Conservation (phyloP, 2,888 invertebrate genomes). For the Lottia gigantea region DNA sequence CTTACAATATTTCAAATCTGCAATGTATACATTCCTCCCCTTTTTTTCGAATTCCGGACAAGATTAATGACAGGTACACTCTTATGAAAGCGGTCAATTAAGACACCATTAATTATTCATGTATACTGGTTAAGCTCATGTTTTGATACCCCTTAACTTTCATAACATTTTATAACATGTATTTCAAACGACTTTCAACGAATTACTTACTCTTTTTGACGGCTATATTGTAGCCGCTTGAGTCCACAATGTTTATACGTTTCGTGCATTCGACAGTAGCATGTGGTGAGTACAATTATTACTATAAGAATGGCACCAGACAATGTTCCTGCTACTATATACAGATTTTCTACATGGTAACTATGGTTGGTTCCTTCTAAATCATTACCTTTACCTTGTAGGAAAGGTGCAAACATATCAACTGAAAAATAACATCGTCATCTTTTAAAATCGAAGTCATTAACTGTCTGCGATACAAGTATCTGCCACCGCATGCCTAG, state of each 20-base stretch:
- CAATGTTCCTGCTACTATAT: slow-evolving; percentile 82
- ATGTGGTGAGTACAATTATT: slow-evolving; percentile 79
- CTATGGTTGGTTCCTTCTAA: slow-evolving; percentile 25
- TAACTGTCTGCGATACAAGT: no score
- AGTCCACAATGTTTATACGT: slow-evolving; percentile 66
- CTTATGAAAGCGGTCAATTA: no score
- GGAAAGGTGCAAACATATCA: slow-evolving; percentile 49
- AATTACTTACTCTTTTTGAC: slow-evolving; percentile 31
- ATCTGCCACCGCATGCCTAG: no score
- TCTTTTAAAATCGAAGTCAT: no score
- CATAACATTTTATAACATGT: background rate
- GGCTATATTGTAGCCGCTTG: slow-evolving; percentile 25
- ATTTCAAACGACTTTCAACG: background rate
- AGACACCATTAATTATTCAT: no score
- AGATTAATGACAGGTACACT: no score
- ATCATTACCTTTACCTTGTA: slow-evolving; percentile 34
- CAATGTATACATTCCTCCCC: no score
- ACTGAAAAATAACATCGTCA: slow-evolving; percentile 31
- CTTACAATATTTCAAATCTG: no score
- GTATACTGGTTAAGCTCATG: background rate
- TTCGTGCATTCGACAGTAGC: slow-evolving; percentile 83
- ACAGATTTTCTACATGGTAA: slow-evolving; percentile 78
- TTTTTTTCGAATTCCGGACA: no score
- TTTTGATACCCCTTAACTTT: background rate
- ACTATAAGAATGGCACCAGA: slow-evolving; percentile 81